Evolutionary conservation across 2,888 invertebrate species (phyloP).

Genomic region (Spodoptera picta): DNA sequence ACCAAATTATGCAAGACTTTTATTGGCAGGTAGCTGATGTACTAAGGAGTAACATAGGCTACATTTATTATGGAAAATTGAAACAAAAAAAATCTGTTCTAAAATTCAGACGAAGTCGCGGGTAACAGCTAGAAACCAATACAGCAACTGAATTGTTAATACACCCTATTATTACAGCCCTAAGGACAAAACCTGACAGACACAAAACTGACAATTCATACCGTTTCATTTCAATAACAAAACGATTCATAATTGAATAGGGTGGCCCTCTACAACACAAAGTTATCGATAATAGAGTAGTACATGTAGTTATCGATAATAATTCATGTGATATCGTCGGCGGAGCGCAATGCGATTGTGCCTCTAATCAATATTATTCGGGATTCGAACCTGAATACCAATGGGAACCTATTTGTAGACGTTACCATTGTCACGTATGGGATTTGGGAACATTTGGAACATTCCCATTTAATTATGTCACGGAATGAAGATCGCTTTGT

Average conservation of each 20-base stretch:
- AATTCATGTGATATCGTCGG: conserved; percentile 50
- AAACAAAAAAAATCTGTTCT: too few relatives aligned
- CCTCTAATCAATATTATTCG: conserved; percentile 60
- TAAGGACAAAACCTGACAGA: conserved; percentile 12
- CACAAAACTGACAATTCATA: conserved; percentile 22
- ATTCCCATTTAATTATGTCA: conserved; percentile 10
- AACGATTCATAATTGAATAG: conserved; percentile 19
- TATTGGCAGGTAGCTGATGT: too few relatives aligned
- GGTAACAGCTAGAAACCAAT: too few relatives aligned
- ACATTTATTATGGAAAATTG: too few relatives aligned
- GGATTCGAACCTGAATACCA: conserved; percentile 61
- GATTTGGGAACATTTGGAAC: conserved; percentile 4
- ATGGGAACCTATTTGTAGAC: conserved; percentile 38
- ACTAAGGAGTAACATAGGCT: too few relatives aligned
- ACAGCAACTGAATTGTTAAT: too few relatives aligned
- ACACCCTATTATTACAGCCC: neutral
- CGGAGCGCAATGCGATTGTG: conserved; percentile 52
- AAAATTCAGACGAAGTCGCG: too few relatives aligned
- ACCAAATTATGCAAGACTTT: too few relatives aligned
- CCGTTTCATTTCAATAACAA: conserved; percentile 26
- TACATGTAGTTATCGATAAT: conserved; percentile 29
- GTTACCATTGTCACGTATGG: conserved; percentile 35
- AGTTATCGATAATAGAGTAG: conserved; percentile 26
- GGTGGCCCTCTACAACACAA: conserved; percentile 9
- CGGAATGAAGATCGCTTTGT: neutral